phyloP scores from a whole-genome alignment of 2,113 vertebrate species.

The Hippocampus comes region DNA sequence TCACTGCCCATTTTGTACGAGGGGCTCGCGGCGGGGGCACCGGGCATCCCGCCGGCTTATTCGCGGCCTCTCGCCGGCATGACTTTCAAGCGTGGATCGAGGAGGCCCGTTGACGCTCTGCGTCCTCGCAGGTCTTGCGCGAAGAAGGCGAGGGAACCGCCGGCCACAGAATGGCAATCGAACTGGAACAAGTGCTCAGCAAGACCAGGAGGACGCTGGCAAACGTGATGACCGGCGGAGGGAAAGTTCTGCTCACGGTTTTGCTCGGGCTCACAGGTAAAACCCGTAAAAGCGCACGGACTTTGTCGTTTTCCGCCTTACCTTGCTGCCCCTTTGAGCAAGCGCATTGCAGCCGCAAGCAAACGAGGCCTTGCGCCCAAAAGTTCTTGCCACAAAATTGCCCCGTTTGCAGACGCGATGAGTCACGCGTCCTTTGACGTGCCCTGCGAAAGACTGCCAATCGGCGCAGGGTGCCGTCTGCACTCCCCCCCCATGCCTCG shows the following conservation, averaged over 20 bases:
- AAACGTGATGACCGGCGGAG: constrained; percentile 84
- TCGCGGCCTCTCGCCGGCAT: not conserved
- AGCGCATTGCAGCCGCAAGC: too few species aligned
- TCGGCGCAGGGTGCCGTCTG: too few species aligned
- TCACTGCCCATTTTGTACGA: not conserved
- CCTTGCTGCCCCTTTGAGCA: not conserved
- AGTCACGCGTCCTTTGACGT: too few species aligned
- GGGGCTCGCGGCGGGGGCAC: too few species aligned
- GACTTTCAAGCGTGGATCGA: constrained; percentile 72
- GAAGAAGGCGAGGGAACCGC: constrained; percentile 68
- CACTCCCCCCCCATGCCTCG: too few species aligned
- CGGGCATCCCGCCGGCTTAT: not conserved
- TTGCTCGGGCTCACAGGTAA: constrained; percentile 78
- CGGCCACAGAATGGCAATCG: constrained; percentile 76
- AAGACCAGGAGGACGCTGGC: constrained; percentile 83
- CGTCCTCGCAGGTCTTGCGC: constrained; percentile 40
- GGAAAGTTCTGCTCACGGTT: constrained; percentile 86
- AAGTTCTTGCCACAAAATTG: too few species aligned
- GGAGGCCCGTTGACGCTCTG: constrained; percentile 66
- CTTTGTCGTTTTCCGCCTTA: not conserved
- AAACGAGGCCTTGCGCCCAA: too few species aligned
- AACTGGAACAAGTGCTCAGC: constrained; percentile 78
- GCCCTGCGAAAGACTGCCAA: too few species aligned
- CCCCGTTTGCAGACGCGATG: too few species aligned
- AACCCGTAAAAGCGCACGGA: not conserved